These are phyloP conservation scores for Tragopan temminckii DNA, from an alignment of 2,797 vertebrate genomes.

Conservation along the genomic window DNA sequence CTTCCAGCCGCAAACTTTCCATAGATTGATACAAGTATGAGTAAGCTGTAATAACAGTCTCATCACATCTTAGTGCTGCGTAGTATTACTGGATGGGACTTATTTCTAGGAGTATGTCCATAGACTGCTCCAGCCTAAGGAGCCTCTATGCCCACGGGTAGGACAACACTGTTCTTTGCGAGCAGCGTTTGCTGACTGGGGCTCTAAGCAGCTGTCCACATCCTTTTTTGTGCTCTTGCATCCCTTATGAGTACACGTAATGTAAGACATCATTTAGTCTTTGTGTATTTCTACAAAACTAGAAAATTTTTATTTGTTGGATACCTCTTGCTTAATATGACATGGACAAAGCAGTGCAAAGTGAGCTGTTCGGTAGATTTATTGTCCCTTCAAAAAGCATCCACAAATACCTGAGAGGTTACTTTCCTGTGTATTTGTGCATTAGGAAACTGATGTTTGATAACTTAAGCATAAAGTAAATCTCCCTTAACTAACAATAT, in stretches of 20 bases:
- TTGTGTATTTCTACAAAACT: background rate
- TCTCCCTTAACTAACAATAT: conserved; percentile 33
- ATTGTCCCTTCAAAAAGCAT: background rate
- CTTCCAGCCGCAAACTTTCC: background rate
- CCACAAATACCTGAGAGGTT: background rate
- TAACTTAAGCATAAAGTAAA: background rate
- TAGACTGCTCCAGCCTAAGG: background rate
- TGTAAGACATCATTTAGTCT: background rate
- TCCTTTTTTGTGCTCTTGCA: background rate
- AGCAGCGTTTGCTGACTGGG: background rate
- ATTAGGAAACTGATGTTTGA: background rate
- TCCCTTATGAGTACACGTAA: rapidly evolving
- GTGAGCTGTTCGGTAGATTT: background rate
- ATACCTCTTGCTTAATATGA: background rate
- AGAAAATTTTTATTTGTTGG: background rate
- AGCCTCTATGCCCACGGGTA: background rate
- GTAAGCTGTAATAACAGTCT: background rate
- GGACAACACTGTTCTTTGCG: background rate
- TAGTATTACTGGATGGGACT: background rate
- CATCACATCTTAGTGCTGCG: background rate
- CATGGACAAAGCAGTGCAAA: background rate
- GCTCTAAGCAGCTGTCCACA: background rate
- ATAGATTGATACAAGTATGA: background rate
- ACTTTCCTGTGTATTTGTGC: background rate
- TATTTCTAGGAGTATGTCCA: background rate